Base-by-base conservation (phyloP, 2,113 vertebrate genomes). In the Sinocyclocheilus grahami region DNA sequence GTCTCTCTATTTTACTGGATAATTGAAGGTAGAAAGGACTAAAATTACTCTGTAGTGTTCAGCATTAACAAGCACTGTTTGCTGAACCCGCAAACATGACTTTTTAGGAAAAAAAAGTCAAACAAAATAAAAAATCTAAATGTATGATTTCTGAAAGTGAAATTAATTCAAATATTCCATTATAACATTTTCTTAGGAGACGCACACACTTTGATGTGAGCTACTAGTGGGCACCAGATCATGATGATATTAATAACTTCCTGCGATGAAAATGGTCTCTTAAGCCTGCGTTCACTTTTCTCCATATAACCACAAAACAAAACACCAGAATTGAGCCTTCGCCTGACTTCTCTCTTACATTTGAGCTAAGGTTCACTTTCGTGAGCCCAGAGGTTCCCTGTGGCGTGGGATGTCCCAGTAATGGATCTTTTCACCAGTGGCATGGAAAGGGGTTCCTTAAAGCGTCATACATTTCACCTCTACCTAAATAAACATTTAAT, bases 391-490 rank as follows among this genome's bases (percentile, higher is more conserved):
- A 94, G 96, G 95, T 95, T 95, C 95, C 94, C 95, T 95, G 51
- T 53, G 51, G 51, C 13, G 13, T 4, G 51, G 96, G 92, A 90
- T 89, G 92, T 93, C 94, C 94, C 94, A 83, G 89, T 90, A 91
- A 89, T 88, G 94, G 94, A 96, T 98, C 96, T 96, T 96, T 96
- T 96, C 95, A 96, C 97, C 97, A 97, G 97, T 96, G 96, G 96
- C 95, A 94, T 89, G 94, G 96, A 97, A 97, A 98, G 96, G 97
- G 97, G 97, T 96, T 97, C 96, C 98, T 98, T 96, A 96, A 97
- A 99, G 97, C 97, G 97, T 98, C 97, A 97, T 97, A 98, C 13
- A 96, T 96, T 97, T 98, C 97, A 98, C 97, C 96, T 97, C 97
- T 98, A 99, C 96, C 97, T 98, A 98, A 99, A 97, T 94, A 96